phyloP scores from a whole-genome alignment of 2,888 invertebrate genomes.

The Eremobia ochroleuca region DNA sequence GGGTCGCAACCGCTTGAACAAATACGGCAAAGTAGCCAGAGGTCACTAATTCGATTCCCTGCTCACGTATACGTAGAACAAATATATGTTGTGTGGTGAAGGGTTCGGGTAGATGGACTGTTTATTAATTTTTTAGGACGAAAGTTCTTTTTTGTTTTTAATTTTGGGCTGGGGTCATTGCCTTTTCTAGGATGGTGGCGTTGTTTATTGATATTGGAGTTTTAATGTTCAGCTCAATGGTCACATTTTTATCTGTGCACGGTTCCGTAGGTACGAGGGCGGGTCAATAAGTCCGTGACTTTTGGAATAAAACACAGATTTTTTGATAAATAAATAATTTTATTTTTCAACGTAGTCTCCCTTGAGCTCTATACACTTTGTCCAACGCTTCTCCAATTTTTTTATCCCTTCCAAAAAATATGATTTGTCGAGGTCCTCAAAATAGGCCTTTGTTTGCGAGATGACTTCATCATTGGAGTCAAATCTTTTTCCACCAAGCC shows the following conservation, averaged over 20 bases:
- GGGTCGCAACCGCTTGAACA: slow-evolving; percentile 71
- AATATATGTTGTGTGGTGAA: slow-evolving; percentile 58
- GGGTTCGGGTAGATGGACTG: slow-evolving; percentile 43
- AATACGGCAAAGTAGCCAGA: slow-evolving; percentile 74
- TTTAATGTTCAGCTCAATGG: neutral
- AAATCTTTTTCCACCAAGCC: too few species aligned
- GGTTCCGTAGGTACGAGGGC: neutral
- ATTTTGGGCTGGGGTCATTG: slow-evolving; percentile 7
- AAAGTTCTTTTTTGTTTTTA: slow-evolving; percentile 44
- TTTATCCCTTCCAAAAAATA: too few species aligned
- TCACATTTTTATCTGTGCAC: too few species aligned
- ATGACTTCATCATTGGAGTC: too few species aligned
- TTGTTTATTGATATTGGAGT: slow-evolving; percentile 9
- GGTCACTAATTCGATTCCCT: slow-evolving; percentile 75
- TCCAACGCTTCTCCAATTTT: too few species aligned
- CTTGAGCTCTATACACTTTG: too few species aligned
- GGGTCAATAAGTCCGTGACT: too few species aligned
- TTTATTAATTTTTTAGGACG: slow-evolving; percentile 52
- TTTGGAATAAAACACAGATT: too few species aligned
- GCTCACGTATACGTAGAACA: slow-evolving; percentile 59
- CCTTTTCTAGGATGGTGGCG: slow-evolving; percentile 1
- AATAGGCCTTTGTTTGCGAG: too few species aligned
- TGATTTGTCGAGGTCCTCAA: too few species aligned
- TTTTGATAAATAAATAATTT: too few species aligned
- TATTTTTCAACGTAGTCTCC: too few species aligned